phyloP scores from a whole-genome alignment of 1,140 invertebrate species.

The Oncopeltus fasciatus region DNA sequence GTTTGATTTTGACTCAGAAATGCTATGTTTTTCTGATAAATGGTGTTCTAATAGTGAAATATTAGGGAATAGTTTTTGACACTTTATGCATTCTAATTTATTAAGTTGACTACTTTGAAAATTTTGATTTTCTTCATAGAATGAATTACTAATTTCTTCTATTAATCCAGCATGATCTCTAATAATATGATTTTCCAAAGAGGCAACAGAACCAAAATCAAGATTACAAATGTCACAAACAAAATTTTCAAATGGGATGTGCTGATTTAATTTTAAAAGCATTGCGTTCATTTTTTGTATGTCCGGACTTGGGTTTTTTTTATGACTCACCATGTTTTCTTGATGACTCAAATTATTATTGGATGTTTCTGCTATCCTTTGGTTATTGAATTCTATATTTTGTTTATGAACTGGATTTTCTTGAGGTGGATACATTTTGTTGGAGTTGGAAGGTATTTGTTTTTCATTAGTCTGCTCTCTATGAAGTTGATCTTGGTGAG shows the following conservation, averaged over 20 bases:
- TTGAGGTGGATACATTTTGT: background rate
- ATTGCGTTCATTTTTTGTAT: slow-evolving; percentile 78
- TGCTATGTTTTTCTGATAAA: slow-evolving; percentile 11
- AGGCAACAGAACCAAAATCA: slow-evolving; percentile 41
- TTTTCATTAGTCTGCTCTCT: background rate
- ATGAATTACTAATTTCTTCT: slow-evolving; percentile 28
- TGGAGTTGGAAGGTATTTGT: background rate
- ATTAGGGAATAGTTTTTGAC: slow-evolving; percentile 43
- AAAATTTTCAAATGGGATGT: slow-evolving; percentile 40
- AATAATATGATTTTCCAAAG: slow-evolving; percentile 41
- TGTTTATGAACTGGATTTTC: background rate
- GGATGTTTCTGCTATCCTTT: background rate
- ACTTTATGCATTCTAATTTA: slow-evolving; percentile 28
- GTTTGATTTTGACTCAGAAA: background rate
- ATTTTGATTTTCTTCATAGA: slow-evolving; percentile 23
- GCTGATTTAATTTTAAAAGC: slow-evolving; percentile 74
- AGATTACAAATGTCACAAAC: slow-evolving; percentile 40
- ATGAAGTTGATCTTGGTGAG: slow-evolving; percentile 17
- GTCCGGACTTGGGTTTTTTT: slow-evolving; percentile 32
- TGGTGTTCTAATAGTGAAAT: slow-evolving; percentile 1
- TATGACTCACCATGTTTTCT: background rate
- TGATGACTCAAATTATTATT: background rate
- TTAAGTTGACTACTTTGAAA: slow-evolving; percentile 12
- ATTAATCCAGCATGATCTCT: slow-evolving; percentile 40
- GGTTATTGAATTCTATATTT: background rate